Evolutionary conservation across 1,140 invertebrate species (phyloP).

Genomic region (Eciton burchellii): DNA sequence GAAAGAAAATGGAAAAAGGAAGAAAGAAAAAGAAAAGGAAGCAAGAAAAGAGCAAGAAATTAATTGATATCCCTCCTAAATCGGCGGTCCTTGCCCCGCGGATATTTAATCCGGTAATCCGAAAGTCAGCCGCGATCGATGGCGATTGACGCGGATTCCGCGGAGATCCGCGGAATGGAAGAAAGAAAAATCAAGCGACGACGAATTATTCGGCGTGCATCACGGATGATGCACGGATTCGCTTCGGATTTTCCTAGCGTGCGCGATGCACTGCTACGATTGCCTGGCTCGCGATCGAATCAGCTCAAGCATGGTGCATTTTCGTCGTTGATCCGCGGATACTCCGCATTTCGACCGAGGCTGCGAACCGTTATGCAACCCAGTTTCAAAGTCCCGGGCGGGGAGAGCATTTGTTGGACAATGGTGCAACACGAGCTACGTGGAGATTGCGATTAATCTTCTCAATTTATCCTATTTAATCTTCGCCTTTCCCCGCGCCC

Average conservation of each 20-base stretch:
- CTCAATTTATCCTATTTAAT: slow-evolving; percentile 71
- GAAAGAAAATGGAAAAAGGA: no score
- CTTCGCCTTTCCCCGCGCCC: slow-evolving; percentile 5
- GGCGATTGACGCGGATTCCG: neutral
- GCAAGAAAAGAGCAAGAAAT: no score
- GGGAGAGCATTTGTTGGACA: slow-evolving; percentile 66
- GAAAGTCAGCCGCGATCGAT: neutral
- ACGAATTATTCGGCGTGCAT: slow-evolving; percentile 16
- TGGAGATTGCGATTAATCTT: slow-evolving; percentile 77
- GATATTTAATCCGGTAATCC: no score
- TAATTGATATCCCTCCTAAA: no score
- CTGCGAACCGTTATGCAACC: slow-evolving; percentile 70
- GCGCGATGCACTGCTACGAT: neutral
- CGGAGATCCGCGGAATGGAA: slow-evolving; percentile 2
- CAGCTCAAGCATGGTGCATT: slow-evolving; percentile 30
- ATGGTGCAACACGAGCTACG: slow-evolving; percentile 74
- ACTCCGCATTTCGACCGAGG: slow-evolving; percentile 38
- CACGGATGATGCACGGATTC: neutral
- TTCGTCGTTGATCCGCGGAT: neutral
- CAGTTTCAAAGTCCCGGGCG: slow-evolving; percentile 68
- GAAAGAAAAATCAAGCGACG: slow-evolving; percentile 16
- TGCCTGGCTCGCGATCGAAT: neutral
- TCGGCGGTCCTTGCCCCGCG: no score
- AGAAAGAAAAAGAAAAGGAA: no score
- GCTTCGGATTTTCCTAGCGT: neutral